Base-by-base conservation (phyloP, 2,113 vertebrate genomes). In the Aphyosemion australe region DNA sequence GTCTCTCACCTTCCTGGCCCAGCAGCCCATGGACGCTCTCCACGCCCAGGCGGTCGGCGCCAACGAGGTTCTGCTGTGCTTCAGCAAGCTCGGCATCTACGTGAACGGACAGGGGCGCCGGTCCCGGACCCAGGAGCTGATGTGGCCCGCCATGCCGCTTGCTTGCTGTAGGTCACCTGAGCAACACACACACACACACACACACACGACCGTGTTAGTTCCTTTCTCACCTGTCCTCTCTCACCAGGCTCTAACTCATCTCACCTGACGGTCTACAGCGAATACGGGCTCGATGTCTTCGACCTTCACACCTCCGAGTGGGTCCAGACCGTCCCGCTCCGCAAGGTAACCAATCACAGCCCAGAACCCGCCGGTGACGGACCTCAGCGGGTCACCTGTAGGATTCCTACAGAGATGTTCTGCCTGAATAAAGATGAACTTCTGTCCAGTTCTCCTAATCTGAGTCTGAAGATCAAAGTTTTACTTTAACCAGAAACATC, bases 271-370 rank as follows among this genome's bases (percentile, higher is more conserved):
- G 94, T 99, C 61, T 99, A 99, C 90, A 97, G 95, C 1, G 96
- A 99, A 16, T 97, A 98, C 0, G 96, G 96, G 0, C 92, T 96
- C 0, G 96, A 99, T n/a, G 95, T 99, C 7, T 99, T 98, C 18
- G 95, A 99, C 37, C 93, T 95, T 66, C 90, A 91, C 86, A 94
- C 94, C 53, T 93, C 93, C 80, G 96, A 99, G 61, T 99, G 97
- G 97, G 94, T 99, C 19, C 97, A 99, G 91, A 99, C 97, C 59
- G 94, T 99, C 79, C 96, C 95, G 56, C 90, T 98, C 68, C 76
- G 95, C 76, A 95, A 93, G 93, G 97, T 97, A 82, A 82, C 63
- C 43, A 43, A 58, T 67, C 20, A 57, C 5, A 53, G 31, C 32
- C 1, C 1, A 14, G n/a, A 12, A 42, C 1, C 20, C 3, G 26